Conservation (phyloP, 2,888 invertebrate species). For the Drosophila ustulata region DNA sequence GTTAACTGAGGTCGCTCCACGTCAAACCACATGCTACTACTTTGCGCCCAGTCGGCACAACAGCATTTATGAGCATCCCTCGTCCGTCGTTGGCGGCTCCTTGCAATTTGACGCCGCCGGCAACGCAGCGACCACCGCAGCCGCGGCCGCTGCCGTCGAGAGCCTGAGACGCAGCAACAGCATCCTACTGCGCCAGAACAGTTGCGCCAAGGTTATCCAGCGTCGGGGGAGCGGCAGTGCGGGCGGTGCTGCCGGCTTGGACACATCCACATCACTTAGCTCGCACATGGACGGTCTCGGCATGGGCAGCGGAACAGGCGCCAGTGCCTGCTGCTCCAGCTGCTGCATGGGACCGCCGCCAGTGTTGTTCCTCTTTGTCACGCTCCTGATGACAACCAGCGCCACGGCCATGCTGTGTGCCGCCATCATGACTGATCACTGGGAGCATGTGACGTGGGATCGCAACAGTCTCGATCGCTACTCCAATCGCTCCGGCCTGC, state of each 20-base stretch:
- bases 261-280: slow-evolving; percentile 79
- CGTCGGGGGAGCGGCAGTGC: slow-evolving; percentile 74
- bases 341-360: slow-evolving; percentile 84
- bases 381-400: slow-evolving; percentile 89
- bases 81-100: slow-evolving; percentile 82
- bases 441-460: slow-evolving; percentile 95
- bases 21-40: slow-evolving; percentile 83
- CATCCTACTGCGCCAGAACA: slow-evolving; percentile 82
- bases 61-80: slow-evolving; percentile 84
- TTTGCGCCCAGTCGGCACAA: slow-evolving; percentile 83
- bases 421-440: slow-evolving; percentile 95
- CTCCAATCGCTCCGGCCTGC: slow-evolving; percentile 86
- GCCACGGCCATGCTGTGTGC: slow-evolving; percentile 93
- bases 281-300: slow-evolving; percentile 81
- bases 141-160: slow-evolving; percentile 83
- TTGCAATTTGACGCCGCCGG: slow-evolving; percentile 76
- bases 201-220: slow-evolving; percentile 83
- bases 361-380: slow-evolving; percentile 84
- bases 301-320: slow-evolving; percentile 73
- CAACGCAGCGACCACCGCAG: slow-evolving; percentile 78
- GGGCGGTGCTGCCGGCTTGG: slow-evolving; percentile 50
- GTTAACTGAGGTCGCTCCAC: slow-evolving; percentile 45
- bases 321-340: slow-evolving; percentile 79
- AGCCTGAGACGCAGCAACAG: slow-evolving; percentile 82
- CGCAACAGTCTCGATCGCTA: slow-evolving; percentile 85